Evolutionary conservation across 2,113 vertebrate genomes (phyloP), one percentile per base, ranked within the genome.

Genomic region (Cariama cristata): DNA sequence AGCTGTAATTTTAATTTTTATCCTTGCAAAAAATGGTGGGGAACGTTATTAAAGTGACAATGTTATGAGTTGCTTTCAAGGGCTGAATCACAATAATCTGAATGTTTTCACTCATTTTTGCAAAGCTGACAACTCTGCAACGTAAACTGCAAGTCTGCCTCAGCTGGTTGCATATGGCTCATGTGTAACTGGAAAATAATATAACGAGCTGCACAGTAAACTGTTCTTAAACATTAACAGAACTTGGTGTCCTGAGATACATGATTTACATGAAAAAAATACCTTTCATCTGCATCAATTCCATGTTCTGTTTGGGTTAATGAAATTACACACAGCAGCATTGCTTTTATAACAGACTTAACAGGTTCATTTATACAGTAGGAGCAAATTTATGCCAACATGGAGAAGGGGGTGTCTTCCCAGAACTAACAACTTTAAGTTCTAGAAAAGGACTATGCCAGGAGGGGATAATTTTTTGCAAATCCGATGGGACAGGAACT

Each of bases 51-150:
- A 62, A 90, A 80, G 21, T 24, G 44, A 38, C 19, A 49, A 15
- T 3, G 18, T 21, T 32, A 32, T 7, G 42, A 50, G 9, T 67
- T 47, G 35, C 30, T 71, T 84, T 79, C 63, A n/a, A 42, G 28
- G 35, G 63, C 60, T 80, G 59, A 86, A 63, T 67, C 68, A 45
- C 75, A 77, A 77, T 50, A 50, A 76, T 63, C 27, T 22, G 79
- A 42, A 38, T 88, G 75, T 89, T 95, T 97, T 79, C 73, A 73
- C 82, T 93, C 71, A 49, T 88, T 96, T 92, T 89, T 81, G 68
- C 77, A 73, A 92, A 88, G 64, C 92, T 96, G 88, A 96, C 81
- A 95, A 17, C 73, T 87, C 92, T 72, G 69, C 44, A 38, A 91
- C 76, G 58, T 77, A 95, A 97, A 79, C 96, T 94, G 92, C 67